phyloP scores from a whole-genome alignment of 1,140 invertebrate species.

The Diprion similis region DNA sequence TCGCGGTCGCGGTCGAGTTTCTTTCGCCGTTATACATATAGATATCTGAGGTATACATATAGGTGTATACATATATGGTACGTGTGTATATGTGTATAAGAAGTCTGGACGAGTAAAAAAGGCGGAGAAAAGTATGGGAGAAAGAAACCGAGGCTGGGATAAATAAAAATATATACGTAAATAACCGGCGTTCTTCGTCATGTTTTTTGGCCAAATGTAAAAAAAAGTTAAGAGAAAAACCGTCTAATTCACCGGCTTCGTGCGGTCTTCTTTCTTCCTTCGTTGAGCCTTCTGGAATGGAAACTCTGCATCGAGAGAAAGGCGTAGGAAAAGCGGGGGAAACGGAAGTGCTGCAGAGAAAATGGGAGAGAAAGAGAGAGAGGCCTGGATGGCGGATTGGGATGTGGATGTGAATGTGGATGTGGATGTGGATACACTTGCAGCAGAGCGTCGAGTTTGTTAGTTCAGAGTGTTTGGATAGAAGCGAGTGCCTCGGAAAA shows the following conservation, averaged over 20 bases:
- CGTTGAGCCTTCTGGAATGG: neutral
- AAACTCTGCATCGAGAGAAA: neutral
- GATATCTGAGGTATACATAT: too few species aligned
- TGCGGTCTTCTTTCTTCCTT: too few species aligned
- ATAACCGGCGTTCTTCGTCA: neutral
- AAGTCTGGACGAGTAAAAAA: too few species aligned
- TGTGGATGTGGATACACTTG: neutral
- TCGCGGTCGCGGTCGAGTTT: neutral
- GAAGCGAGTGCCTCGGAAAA: neutral
- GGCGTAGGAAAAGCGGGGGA: neutral
- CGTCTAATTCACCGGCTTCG: too few species aligned
- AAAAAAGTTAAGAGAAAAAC: too few species aligned
- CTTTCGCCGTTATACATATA: too few species aligned
- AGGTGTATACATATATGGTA: too few species aligned
- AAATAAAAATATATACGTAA: neutral
- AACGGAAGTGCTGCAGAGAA: neutral
- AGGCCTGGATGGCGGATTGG: too few species aligned
- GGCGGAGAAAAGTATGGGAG: too few species aligned
- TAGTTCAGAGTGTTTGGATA: constrained; percentile 7
- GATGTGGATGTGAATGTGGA: neutral
- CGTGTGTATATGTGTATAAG: too few species aligned
- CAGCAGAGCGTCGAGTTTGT: neutral
- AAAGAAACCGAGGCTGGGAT: neutral
- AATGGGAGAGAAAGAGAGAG: too few species aligned
- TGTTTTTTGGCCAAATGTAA: too few species aligned